Evolutionary conservation across 2,888 invertebrate genomes (phyloP), one percentile per base, ranked within the genome.

Genomic region (Bibio marci): DNA sequence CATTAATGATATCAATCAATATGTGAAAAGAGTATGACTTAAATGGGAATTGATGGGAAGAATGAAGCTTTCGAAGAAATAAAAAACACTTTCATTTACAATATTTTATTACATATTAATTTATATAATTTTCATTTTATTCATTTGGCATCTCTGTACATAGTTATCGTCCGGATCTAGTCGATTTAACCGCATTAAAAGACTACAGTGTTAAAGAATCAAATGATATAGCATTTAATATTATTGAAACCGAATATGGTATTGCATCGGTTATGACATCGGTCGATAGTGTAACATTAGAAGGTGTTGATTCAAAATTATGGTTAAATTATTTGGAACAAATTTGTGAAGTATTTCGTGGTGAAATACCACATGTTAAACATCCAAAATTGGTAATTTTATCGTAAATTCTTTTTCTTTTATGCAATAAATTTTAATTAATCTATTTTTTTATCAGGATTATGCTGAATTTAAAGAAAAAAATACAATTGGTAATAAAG

Each of bases 101-200:
- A 39, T 22, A 22, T 30, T 17, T 32, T 10, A 31, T 40, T 26
- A 19, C 38, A n/a, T 17, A 14, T 4, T 13, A 15, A 35, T 3
- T 70, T 90, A 46, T 19, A 26, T 25, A 4, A 12, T 35, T 35
- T 13, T 5, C 28, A n/a, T n/a, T n/a, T n/a, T n/a, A n/a, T n/a
- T n/a, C 32, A 18, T 11, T 35, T 22, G 22, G 4, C 22, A 22
- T 6, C n/a, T 73, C 75, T 27, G 10, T 2, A 8, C 7, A 12
- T 52, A 78, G 85, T 45, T 94, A 92, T 66, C 71, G 92, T 43
- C 94, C 94, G 3, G 88, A 92, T 64, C 68, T 94, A 50, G 67
- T 92, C 48, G 83, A 90, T 48, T 75, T 76, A 52, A 68, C 69
- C 50, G 63, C 71, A 38, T 63, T 83, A 35, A 69, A 72, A 50